Conservation (phyloP, 1,140 invertebrate species). For the Camponotus vicinus region DNA sequence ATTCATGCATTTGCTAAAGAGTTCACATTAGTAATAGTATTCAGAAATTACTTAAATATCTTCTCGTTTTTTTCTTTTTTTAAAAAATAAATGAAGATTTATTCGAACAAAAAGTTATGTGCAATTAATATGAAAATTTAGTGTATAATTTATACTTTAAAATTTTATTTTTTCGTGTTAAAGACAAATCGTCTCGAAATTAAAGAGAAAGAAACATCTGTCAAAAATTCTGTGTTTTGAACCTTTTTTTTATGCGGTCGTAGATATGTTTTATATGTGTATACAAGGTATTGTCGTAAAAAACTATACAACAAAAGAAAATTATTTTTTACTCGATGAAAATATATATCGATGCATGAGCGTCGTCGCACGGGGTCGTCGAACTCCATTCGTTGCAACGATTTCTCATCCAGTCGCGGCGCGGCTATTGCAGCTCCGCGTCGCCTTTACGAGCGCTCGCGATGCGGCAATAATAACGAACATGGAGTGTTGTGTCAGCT, state of each 20-base stretch:
- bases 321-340: slow-evolving; percentile 55
- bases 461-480: slow-evolving; percentile 60
- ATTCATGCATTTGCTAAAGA: too few relatives aligned
- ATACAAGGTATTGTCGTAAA: too few relatives aligned
- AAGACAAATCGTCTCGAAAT: neutral
- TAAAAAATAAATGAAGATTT: too few relatives aligned
- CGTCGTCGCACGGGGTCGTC: slow-evolving; percentile 62
- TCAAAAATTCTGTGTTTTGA: too few relatives aligned
- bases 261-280: too few relatives aligned
- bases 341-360: slow-evolving; percentile 59
- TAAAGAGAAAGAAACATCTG: neutral
- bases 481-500: slow-evolving; percentile 47
- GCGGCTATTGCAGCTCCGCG: slow-evolving; percentile 57
- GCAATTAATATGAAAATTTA: neutral
- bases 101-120: too few relatives aligned
- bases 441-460: slow-evolving; percentile 60
- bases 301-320: too few relatives aligned
- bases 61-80: too few relatives aligned
- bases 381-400: slow-evolving; percentile 62
- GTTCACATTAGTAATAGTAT: too few relatives aligned
- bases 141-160: neutral
- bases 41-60: too few relatives aligned
- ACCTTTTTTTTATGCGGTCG: too few relatives aligned
- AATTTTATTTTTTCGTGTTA: neutral
- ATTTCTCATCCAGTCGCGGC: slow-evolving; percentile 54